phyloP scores from a whole-genome alignment of 2,888 invertebrate species.

The Diaperis boleti region DNA sequence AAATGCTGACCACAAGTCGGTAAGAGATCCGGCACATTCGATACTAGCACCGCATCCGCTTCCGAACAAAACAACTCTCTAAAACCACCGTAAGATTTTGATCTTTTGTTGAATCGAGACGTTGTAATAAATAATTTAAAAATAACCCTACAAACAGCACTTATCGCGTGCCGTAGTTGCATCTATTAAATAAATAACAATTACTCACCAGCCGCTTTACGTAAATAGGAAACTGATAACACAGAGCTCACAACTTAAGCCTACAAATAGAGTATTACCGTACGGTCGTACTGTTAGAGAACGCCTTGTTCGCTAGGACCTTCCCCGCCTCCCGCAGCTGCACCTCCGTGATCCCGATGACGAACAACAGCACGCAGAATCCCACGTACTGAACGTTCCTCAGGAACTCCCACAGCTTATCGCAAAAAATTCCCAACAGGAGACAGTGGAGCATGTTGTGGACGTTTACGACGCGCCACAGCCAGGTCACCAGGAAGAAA shows the following conservation, averaged over 20 bases:
- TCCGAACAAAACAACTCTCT: too few relatives aligned
- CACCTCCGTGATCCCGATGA: constrained; percentile 79
- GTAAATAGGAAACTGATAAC: neutral
- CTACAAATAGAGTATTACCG: constrained; percentile 2
- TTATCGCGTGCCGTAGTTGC: too few relatives aligned
- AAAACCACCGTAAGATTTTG: too few relatives aligned
- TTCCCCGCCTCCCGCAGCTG: constrained; percentile 74
- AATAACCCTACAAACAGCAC: too few relatives aligned
- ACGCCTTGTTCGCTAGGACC: constrained; percentile 63
- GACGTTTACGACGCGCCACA: constrained; percentile 85
- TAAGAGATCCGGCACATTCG: too few relatives aligned
- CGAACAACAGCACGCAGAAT: constrained; percentile 75
- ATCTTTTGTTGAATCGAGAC: too few relatives aligned
- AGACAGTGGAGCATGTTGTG: constrained; percentile 82
- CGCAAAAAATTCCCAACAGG: constrained; percentile 82
- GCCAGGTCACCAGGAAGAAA: constrained; percentile 79
- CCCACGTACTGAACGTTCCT: constrained; percentile 78
- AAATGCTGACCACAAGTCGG: too few relatives aligned
- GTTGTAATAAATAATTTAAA: too few relatives aligned
- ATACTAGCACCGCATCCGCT: too few relatives aligned
- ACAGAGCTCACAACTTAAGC: neutral
- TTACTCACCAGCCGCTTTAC: too few relatives aligned
- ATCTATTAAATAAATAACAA: too few relatives aligned
- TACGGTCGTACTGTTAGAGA: constrained; percentile 35
- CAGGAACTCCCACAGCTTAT: constrained; percentile 84